Evolutionary conservation across 2,888 invertebrate species (phyloP).

Genomic region (Eretmocerus hayati): DNA sequence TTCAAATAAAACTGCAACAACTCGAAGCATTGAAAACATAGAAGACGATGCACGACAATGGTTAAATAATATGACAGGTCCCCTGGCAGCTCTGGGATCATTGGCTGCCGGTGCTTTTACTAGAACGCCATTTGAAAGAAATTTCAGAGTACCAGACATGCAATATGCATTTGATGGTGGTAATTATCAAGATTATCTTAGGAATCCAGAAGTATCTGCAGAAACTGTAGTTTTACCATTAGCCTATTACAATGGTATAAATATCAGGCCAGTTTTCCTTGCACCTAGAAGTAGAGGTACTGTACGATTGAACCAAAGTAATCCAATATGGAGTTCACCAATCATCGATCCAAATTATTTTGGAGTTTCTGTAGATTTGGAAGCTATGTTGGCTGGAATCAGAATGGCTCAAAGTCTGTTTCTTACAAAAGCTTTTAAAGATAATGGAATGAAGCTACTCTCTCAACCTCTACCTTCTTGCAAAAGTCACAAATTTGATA

Average conservation of each 20-base stretch:
- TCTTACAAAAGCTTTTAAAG: slow-evolving; percentile 54
- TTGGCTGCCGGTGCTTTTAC: slow-evolving; percentile 56
- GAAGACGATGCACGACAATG: slow-evolving; percentile 46
- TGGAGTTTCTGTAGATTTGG: slow-evolving; percentile 57
- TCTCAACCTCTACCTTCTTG: slow-evolving; percentile 57
- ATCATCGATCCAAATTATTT: slow-evolving; percentile 67
- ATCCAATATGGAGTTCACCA: slow-evolving; percentile 67
- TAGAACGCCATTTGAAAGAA: slow-evolving; percentile 51
- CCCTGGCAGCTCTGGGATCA: slow-evolving; percentile 47
- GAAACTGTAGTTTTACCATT: slow-evolving; percentile 52
- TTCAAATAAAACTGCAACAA: slow-evolving; percentile 31
- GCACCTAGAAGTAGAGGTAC: slow-evolving; percentile 60
- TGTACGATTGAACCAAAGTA: slow-evolving; percentile 57
- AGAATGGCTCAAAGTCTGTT: slow-evolving; percentile 56
- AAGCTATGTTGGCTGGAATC: slow-evolving; percentile 56
- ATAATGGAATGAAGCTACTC: slow-evolving; percentile 53
- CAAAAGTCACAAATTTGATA: slow-evolving; percentile 51
- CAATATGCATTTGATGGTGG: slow-evolving; percentile 60
- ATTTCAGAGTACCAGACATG: slow-evolving; percentile 54
- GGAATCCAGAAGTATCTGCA: slow-evolving; percentile 52
- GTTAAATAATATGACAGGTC: slow-evolving; percentile 49
- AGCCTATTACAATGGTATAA: slow-evolving; percentile 58
- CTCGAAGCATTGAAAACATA: slow-evolving; percentile 34
- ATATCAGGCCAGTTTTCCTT: slow-evolving; percentile 57
- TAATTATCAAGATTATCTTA: slow-evolving; percentile 53